Base-by-base conservation (phyloP, 2,797 vertebrate species). In the Silurus aristotelis region DNA sequence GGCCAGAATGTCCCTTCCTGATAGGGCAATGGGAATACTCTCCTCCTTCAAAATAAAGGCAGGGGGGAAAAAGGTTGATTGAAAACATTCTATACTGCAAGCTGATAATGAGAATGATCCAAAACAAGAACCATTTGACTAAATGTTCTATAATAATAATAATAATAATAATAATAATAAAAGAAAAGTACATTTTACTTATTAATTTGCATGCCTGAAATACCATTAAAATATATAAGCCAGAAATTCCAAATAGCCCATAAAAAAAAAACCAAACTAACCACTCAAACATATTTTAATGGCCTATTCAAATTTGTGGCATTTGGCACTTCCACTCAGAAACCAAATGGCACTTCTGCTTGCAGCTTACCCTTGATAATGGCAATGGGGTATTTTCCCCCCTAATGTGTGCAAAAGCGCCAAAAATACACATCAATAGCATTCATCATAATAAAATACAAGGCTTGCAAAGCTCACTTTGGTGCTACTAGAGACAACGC, bases 21-120 rank as follows among this genome's bases (percentile, higher is more conserved):
- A 95, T 81, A 96, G 89, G 72, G 93, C 95, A 79, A 96, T 95
- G 56, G 95, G 95, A 89, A 95, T 95, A 88, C 95, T 96, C 88
- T 95, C 95, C 91, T 96, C 95, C 95, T 96, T 80, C 61, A 89
- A 70, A 19, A 82, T 14, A 56, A 9, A 84, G 25, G 67, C 25
- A 38, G 2, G 13, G 22, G 14, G 31, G 43, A 6, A 15, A 10
- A 60, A 38, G 38, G 38, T 38, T 38, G 38, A 38, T 22, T 14
- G 6, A 13, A 72, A 72, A 46, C 19, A 43, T 71, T 20, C 46
- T 10, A 22, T 1, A 71, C 43, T 70, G 8, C 38, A 22, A 46
- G 9, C 38, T 22, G 19, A 48, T 48, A 48, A 10, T 1, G 15
- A 72, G 19, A 20, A 71, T 22, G 17, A 43, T 22, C 10, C 10